Evolutionary conservation across 2,888 invertebrate genomes (phyloP), one percentile per base, ranked within the genome.

Genomic region (Acrobasis repandana): DNA sequence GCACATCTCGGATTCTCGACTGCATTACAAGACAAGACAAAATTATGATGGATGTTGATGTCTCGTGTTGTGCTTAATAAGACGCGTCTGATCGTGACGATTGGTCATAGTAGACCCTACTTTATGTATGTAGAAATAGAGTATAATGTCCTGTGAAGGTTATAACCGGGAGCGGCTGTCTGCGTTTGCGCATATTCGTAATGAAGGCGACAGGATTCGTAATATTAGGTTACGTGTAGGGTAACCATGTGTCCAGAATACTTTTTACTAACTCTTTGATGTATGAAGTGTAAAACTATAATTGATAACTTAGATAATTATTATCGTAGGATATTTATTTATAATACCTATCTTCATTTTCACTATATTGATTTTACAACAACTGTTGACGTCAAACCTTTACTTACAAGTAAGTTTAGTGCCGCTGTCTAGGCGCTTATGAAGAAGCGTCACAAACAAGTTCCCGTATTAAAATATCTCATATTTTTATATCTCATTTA

Each of bases 31-130:
- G 89, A 89, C 88, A 88, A 90, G 85, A 87, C 86, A 83, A 85
- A 90, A 90, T 90, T 90, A 89, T 90, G 91, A 91, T 91, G 88
- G 87, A 90, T 90, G 87, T 83, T 88, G 87, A 90, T 88, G 86
- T 80, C 83, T 82, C 80, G 87, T 85, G 83, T 79, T 83, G 77
- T 80, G 79, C 80, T 86, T 88, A 90, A 88, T 90, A 88, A 90
- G 88, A 84, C 84, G 77, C 81, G 83, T 84, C 81, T 82, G 77
- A 76, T 68, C 73, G 10, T 52, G 36, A 36, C 8, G 9, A 52
- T 3, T 1, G 9, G 11, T n/a, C 36, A 36, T 18, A 15, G 15
- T 3, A 52, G 10, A 36, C 1, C 10, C 15, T 9, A 11, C 36
- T 52, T 15, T 52, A 52, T 43, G 1, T 1, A 4, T 0, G 3